phyloP scores from a whole-genome alignment of 2,797 vertebrate genomes.

The Myotis myotis region DNA sequence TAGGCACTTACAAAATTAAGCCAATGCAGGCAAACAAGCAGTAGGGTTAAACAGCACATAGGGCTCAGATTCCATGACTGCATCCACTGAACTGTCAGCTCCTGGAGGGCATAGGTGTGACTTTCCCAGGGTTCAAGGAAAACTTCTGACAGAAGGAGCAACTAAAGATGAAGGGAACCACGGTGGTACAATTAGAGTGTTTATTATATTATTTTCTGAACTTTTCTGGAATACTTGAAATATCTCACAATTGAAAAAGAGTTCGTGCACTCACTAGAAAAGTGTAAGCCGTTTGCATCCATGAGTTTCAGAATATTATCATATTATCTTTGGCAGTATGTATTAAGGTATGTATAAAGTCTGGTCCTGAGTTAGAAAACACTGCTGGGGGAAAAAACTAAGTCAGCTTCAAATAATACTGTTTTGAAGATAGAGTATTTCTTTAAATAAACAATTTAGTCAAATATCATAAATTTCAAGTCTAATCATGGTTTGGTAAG shows the following conservation, averaged over 20 bases:
- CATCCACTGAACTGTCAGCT: neutral
- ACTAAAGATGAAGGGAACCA: neutral
- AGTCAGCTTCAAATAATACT: neutral
- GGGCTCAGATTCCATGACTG: neutral
- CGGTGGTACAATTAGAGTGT: neutral
- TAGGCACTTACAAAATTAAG: neutral
- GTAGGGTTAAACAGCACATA: neutral
- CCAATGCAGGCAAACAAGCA: neutral
- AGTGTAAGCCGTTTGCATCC: neutral
- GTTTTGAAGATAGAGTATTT: neutral
- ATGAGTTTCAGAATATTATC: neutral
- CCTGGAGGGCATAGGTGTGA: no score
- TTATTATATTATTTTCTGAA: neutral
- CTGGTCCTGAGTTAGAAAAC: neutral
- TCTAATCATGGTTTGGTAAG: neutral
- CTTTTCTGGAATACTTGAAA: neutral
- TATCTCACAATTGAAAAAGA: neutral
- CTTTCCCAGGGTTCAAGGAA: neutral
- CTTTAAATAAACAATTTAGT: neutral
- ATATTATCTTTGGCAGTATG: neutral
- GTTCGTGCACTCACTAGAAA: neutral
- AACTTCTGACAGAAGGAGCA: neutral
- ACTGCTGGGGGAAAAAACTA: neutral
- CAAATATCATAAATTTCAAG: neutral
- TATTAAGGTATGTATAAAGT: neutral